Percentiles rank a stretch among this genome's conserved stretches.
Evolutionary conservation across 2,113 vertebrate genomes (phyloP).

Genomic region (Leptocoma aspasia): DNA sequence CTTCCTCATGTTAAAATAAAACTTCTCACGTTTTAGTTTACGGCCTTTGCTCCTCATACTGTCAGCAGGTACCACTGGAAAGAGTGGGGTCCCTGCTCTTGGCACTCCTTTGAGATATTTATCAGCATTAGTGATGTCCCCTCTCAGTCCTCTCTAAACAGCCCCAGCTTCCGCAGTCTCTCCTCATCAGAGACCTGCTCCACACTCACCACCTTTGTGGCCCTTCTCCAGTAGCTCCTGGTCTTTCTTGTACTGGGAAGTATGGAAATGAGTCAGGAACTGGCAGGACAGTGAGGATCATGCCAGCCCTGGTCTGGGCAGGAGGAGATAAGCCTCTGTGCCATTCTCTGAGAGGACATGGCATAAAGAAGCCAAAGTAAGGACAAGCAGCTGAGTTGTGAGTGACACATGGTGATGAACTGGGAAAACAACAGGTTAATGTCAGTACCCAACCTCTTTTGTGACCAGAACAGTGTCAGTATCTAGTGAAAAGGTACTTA

Average conservation of each 20-base stretch:
- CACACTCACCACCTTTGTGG: no score
- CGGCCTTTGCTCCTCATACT: neutral
- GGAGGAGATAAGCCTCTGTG: neutral
- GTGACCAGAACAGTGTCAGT: neutral
- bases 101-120: neutral
- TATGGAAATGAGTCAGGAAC: neutral
- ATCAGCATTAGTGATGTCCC: no score
- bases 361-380: neutral
- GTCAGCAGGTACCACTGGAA: neutral
- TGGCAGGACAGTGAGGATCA: no score
- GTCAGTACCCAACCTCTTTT: neutral
- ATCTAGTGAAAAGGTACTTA: neutral
- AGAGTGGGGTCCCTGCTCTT: neutral
- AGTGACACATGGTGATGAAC: no score
- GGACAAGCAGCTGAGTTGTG: fast-evolving
- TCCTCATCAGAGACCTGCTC: neutral
- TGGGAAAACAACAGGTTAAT: neutral
- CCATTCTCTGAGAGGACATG: fast-evolving
- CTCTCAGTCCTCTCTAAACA: neutral
- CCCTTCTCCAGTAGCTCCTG: neutral
- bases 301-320: fast-evolving
- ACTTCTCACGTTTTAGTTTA: neutral
- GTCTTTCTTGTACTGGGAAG: neutral
- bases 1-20: neutral
- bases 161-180: fast-evolving